A percentile compares a stretch with the other conserved stretches of the same genome.
These are phyloP conservation scores for Synanthedon myopaeformis DNA, from an alignment of 2,888 invertebrate genomes.

Conservation along the genomic window DNA sequence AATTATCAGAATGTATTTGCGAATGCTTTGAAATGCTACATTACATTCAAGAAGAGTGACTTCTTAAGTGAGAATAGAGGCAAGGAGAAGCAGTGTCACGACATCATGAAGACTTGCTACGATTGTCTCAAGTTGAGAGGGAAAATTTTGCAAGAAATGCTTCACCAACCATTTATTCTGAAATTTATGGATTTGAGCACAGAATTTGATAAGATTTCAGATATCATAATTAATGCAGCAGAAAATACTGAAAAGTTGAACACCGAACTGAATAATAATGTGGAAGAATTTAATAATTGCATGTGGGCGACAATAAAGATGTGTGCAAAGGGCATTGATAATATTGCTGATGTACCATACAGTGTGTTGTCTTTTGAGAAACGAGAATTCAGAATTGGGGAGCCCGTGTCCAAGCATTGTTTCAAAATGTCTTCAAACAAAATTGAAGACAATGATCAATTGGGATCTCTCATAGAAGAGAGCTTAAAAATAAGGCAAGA, in stretches of 20 bases:
- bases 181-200: slow-evolving; percentile 53
- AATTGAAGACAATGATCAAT: slow-evolving; percentile 31
- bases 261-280: slow-evolving; percentile 27
- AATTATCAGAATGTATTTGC: slow-evolving; percentile 52
- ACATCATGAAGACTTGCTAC: slow-evolving; percentile 69
- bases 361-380: slow-evolving; percentile 61
- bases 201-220: slow-evolving; percentile 53
- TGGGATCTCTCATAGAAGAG: slow-evolving; percentile 54
- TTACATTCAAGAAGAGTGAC: slow-evolving; percentile 46
- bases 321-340: slow-evolving; percentile 41
- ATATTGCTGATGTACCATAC: slow-evolving; percentile 46
- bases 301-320: slow-evolving; percentile 54
- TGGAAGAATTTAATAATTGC: slow-evolving; percentile 46
- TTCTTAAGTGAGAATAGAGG: slow-evolving; percentile 44
- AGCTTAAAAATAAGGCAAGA: slow-evolving; percentile 47
- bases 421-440: slow-evolving; percentile 26
- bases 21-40: slow-evolving; percentile 52
- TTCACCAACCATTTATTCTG: slow-evolving; percentile 49
- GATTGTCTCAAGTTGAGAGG: slow-evolving; percentile 67
- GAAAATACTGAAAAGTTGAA: slow-evolving; percentile 44
- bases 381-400: slow-evolving; percentile 58
- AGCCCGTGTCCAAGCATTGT: slow-evolving; percentile 43
- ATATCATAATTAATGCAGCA: slow-evolving; percentile 43
- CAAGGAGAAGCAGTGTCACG: slow-evolving; percentile 52
- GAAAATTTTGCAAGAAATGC: slow-evolving; percentile 52